Evolutionary conservation across 2,797 vertebrate species (phyloP), one percentile per base, ranked within the genome.

Genomic region (Rhyacichthys aspro): DNA sequence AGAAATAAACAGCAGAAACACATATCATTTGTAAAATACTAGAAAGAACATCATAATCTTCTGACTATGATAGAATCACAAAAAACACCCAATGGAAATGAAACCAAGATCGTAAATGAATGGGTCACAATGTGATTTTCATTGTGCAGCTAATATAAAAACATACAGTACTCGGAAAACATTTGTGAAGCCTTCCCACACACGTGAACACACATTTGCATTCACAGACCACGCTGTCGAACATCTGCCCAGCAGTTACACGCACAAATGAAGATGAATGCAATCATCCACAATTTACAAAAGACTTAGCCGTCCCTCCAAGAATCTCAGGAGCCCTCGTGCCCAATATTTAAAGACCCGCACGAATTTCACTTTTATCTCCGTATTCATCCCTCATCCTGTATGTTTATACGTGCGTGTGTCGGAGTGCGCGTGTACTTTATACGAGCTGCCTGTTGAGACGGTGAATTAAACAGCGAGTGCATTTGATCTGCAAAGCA

Each of bases 391-490:
- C 76, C 78, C 47, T 59, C 57, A 43, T 68, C 82, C 69, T 72
- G 64, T 75, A 55, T 75, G 79, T 81, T 83, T 79, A 53, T 66
- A 65, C 60, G 70, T 66, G 83, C 80, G 59, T 50, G 80, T 71
- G 75, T 71, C 70, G 37, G 60, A 62, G 74, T 12, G 78, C 77
- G 82, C 56, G 10, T 69, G 70, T 52, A 66, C 78, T 86, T 75
- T 84, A 72, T 82, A 79, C 78, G 82, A 79, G 84, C 83, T 80
- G 87, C 87, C 78, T 86, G 89, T 85, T 84, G 88, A 87, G 87
- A 90, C 59, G 83, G 76, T 82, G 90, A 90, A 91, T 91, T 90
- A 90, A 88, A 86, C 89, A 85, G 85, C 83, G 70, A 88, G 85
- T 79, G 87, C 85, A 90, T 90, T 88, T 90, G 89, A 90, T 90